phyloP scores from a whole-genome alignment of 2,797 vertebrate genomes.

The Alosa sapidissima region DNA sequence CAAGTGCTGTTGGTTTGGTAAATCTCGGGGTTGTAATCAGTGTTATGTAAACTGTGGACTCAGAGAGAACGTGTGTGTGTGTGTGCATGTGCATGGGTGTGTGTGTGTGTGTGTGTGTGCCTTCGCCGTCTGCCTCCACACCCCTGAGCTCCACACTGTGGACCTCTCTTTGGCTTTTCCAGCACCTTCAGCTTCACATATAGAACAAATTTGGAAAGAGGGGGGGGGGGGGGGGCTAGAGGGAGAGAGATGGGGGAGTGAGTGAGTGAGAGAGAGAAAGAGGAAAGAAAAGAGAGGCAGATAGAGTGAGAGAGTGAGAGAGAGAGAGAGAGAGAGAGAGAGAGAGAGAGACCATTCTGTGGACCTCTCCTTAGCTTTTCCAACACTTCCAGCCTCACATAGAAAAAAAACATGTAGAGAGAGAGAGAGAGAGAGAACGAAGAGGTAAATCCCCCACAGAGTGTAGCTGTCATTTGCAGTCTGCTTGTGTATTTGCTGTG shows the following conservation, averaged over 20 bases:
- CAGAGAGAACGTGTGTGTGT: constrained; percentile 3
- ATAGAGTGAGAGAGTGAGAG: too few relatives aligned
- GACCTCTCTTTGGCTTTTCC: not conserved
- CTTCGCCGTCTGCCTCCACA: not conserved
- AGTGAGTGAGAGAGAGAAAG: not conserved
- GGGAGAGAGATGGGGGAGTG: not conserved
- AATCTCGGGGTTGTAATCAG: constrained; percentile 82
- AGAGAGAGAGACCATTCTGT: not conserved
- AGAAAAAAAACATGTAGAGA: constrained; percentile 8
- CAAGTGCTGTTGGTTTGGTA: constrained; percentile 75
- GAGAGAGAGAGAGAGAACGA: constrained; percentile 30
- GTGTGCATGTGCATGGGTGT: constrained; percentile 27
- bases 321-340: not conserved
- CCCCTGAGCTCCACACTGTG: not conserved
- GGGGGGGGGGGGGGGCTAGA: not conserved
- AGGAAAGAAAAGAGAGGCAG: not conserved
- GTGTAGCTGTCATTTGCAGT: constrained; percentile 6
- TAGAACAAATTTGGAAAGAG: constrained; percentile 35
- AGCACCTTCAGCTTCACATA: not conserved
- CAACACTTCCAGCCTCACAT: too few relatives aligned
- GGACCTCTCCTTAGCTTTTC: too few relatives aligned
- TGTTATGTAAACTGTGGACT: constrained; percentile 82
- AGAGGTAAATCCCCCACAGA: constrained; percentile 8
- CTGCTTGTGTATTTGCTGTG: not conserved
- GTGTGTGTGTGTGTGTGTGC: constrained; percentile 27